phyloP scores from a whole-genome alignment of 2,113 vertebrate species.

The Fulica atra region DNA sequence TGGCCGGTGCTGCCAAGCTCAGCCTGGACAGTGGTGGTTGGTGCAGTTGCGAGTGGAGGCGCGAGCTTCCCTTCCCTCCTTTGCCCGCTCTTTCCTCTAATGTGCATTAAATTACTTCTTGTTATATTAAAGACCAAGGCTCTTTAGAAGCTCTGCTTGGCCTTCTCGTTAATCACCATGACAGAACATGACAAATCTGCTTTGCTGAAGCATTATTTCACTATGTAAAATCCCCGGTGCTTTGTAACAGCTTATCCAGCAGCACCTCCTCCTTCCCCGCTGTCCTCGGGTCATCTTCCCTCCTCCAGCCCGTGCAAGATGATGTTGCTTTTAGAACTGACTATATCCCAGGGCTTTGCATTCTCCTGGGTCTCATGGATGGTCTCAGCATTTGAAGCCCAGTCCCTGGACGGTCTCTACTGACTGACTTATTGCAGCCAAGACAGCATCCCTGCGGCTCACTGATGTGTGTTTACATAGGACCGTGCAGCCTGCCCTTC shows the following conservation, averaged over 20 bases:
- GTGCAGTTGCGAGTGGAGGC: background rate
- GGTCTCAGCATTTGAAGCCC: background rate
- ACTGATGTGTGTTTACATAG: slow-evolving; percentile 39
- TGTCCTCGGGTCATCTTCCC: background rate
- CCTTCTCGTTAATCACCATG: background rate
- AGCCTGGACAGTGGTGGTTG: rapidly evolving
- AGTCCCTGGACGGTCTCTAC: background rate
- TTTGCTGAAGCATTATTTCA: slow-evolving; percentile 17
- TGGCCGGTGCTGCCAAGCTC: rapidly evolving
- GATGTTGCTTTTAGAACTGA: background rate
- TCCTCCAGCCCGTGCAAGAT: background rate
- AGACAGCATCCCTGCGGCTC: background rate
- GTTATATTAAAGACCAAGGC: background rate
- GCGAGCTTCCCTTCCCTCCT: background rate
- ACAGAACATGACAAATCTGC: background rate
- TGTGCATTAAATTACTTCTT: background rate
- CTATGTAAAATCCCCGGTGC: background rate
- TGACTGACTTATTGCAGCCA: background rate
- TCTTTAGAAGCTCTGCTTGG: background rate
- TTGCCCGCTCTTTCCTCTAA: background rate
- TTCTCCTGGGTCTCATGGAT: background rate
- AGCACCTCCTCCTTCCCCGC: background rate
- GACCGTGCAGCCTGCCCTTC: background rate
- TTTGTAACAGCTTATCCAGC: background rate
- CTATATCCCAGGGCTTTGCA: background rate